Evolutionary conservation across 2,888 invertebrate species (phyloP), one percentile per base, ranked within the genome.

Genomic region (Lymantria dispar): DNA sequence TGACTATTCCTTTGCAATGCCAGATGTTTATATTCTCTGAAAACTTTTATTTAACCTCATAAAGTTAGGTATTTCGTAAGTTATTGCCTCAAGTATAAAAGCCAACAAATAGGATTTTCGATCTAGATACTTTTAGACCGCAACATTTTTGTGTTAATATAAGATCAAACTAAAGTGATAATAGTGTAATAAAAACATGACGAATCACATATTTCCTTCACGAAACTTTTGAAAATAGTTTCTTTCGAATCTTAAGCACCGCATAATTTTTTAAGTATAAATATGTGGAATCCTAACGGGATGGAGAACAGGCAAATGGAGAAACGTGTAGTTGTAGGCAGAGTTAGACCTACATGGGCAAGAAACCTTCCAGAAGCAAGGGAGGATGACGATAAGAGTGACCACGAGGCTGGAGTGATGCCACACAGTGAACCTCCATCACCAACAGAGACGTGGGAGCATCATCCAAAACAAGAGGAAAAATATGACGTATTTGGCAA

Each of bases 291-390:
- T 68, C 88, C 87, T 52, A 87, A 87, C 62, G 74, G 84, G 60
- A 78, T 82, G 72, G 91, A 87, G 48, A 83, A 88, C 73, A 90
- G 91, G 68, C 92, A 92, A 71, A 86, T 92, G 84, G 93, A 93
- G 83, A 93, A 93, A 78, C 85, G 93, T 53, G 92, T 93, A 62
- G 92, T 93, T 58, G 92, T 93, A 49, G 93, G 93, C 56, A 80
- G 91, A 57, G 92, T 92, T 50, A 70, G 92, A 42, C 92, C 93
- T 54, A 93, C 89, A 41, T 91, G 87, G 92, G 93, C 93, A 43
- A 83, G 87, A 63, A 85, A 84, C 67, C 86, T 92, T 57, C 85
- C 89, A 13, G 88, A 90, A 58, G 83, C 87, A 0, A 79, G 87
- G 41, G 88, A 89, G 9, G 89, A 87, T 9, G 90, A 90, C 0